Conservation (phyloP, 2,113 vertebrate genomes). For the Stigmatopora argus region DNA sequence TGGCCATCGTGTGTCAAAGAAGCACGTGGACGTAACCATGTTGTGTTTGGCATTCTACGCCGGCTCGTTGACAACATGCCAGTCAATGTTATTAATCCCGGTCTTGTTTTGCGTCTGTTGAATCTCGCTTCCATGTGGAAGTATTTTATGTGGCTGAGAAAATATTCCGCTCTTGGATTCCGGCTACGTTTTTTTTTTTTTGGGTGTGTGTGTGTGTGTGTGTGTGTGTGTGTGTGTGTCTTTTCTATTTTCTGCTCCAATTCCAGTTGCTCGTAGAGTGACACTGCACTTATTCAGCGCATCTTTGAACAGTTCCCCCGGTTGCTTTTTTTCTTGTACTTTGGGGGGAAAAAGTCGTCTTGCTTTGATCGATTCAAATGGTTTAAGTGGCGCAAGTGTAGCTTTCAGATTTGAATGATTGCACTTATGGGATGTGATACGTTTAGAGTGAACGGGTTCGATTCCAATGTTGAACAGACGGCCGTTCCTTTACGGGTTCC, state of each 20-base stretch:
- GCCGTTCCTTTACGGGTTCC: too few relatives aligned
- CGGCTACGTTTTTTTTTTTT: conserved; percentile 10
- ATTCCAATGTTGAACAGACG: too few relatives aligned
- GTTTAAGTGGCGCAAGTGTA: background rate
- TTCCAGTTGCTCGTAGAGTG: conserved; percentile 45
- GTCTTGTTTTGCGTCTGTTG: conserved; percentile 43
- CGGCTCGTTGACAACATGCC: conserved; percentile 36
- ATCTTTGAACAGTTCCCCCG: conserved; percentile 49
- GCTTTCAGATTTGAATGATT: background rate
- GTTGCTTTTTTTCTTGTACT: conserved; percentile 2
- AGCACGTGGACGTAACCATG: conserved; percentile 16
- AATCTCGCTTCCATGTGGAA: conserved; percentile 61
- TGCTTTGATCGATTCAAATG: background rate
- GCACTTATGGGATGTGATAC: background rate
- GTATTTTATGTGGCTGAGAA: conserved; percentile 50
- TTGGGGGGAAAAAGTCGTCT: conserved; percentile 33
- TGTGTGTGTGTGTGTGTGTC: too few relatives aligned
- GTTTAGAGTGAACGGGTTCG: background rate
- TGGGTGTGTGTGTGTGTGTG: too few relatives aligned
- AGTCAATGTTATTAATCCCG: conserved; percentile 57
- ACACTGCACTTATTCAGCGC: conserved; percentile 58
- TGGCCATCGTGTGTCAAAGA: conserved; percentile 36
- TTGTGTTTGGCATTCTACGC: conserved; percentile 23
- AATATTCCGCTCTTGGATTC: conserved; percentile 20
- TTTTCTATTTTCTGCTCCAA: conserved; percentile 38